Percentiles rank a stretch among this genome's conserved stretches.
phyloP scores from a whole-genome alignment of 2,113 vertebrate genomes.

The Sapayoa aenigma region DNA sequence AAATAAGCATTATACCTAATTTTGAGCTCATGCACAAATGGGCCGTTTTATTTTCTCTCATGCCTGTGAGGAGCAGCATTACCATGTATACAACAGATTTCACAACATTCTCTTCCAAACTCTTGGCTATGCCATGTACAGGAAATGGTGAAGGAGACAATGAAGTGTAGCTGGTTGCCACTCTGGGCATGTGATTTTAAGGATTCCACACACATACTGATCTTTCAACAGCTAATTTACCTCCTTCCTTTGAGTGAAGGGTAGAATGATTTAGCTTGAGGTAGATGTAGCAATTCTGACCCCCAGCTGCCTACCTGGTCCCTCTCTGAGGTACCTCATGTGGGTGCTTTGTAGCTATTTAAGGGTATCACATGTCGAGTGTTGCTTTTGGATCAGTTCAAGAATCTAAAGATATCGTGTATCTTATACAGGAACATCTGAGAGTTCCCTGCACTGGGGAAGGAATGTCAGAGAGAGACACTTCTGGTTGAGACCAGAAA shows the following conservation, averaged over 20 bases:
- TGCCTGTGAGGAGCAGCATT: not conserved
- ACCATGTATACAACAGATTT: not conserved
- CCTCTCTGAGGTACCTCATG: not conserved
- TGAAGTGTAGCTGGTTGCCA: not conserved
- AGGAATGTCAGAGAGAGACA: not conserved
- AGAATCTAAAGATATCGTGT: not conserved
- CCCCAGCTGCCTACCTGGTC: rapidly evolving
- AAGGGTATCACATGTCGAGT: rapidly evolving
- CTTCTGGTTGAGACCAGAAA: not conserved
- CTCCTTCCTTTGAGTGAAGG: not conserved
- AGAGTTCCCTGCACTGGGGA: not conserved
- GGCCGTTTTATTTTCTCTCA: not conserved
- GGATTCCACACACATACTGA: not conserved
- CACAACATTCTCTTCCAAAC: not conserved
- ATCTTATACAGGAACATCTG: not conserved
- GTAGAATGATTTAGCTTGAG: not conserved
- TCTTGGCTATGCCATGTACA: not conserved
- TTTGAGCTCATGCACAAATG: not conserved
- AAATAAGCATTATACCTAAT: conserved; percentile 6
- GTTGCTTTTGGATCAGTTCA: not conserved
- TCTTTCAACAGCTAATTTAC: not conserved
- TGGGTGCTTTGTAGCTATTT: not conserved
- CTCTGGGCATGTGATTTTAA: not conserved
- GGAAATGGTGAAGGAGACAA: not conserved
- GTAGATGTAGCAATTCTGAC: not conserved